Percentiles rank a stretch among this genome's conserved stretches.
phyloP scores from a whole-genome alignment of 1,140 invertebrate genomes.

The Drosophila prosaltans region DNA sequence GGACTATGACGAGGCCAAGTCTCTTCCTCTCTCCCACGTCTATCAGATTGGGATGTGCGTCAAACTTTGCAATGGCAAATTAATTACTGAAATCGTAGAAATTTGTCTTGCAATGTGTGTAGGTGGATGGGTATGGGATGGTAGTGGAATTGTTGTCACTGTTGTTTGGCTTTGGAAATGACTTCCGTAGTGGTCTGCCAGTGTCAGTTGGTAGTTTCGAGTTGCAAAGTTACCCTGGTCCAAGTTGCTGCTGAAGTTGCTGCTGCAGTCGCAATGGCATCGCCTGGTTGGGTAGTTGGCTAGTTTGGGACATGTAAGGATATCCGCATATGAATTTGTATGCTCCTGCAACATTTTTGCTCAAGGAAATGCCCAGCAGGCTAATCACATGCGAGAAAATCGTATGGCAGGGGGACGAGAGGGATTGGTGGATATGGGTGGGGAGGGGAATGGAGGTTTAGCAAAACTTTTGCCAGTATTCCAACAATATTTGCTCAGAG shows the following conservation, averaged over 20 bases:
- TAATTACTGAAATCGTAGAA: conserved; percentile 81
- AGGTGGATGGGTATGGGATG: not conserved
- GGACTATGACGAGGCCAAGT: conserved; percentile 63
- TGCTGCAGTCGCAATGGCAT: not conserved
- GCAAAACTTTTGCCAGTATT: conserved; percentile 58
- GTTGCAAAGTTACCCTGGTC: conserved; percentile 40
- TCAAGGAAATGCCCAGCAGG: conserved; percentile 66
- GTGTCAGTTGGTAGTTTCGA: conserved; percentile 24
- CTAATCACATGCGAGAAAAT: conserved; percentile 48
- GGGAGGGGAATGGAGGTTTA: not conserved
- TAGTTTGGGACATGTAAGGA: conserved; percentile 52
- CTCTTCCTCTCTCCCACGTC: conserved; percentile 17
- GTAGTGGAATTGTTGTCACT: conserved; percentile 44
- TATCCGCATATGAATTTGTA: conserved; percentile 80
- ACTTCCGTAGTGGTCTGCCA: conserved; percentile 58
- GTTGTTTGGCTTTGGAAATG: conserved; percentile 72
- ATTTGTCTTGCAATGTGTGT: conserved; percentile 67
- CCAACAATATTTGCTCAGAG: conserved; percentile 78
- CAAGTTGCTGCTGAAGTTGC: not conserved
- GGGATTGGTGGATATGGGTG: not conserved
- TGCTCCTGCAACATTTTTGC: conserved; percentile 63
- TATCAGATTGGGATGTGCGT: conserved; percentile 19
- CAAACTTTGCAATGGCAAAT: conserved; percentile 79
- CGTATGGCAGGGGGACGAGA: not conserved
- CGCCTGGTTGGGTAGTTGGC: no score